phyloP scores from a whole-genome alignment of 2,888 invertebrate species.

The Tetragonula carbonaria region DNA sequence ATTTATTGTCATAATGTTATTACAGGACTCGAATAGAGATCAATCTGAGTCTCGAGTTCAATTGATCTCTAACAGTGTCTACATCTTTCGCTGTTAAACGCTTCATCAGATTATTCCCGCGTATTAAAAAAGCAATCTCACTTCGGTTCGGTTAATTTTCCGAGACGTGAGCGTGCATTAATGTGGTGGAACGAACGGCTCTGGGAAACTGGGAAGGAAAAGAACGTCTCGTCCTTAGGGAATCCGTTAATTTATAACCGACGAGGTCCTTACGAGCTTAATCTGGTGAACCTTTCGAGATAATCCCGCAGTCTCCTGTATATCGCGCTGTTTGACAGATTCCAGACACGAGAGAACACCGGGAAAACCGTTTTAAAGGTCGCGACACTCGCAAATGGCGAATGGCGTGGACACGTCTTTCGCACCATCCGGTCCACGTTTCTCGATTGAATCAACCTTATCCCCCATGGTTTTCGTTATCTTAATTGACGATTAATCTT shows the following conservation, averaged over 20 bases:
- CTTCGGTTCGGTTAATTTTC: not conserved
- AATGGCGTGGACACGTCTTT: slow-evolving; percentile 1
- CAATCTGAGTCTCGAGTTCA: too few relatives aligned
- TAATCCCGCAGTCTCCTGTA: slow-evolving; percentile 1
- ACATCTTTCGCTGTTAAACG: not conserved
- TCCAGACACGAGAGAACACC: not conserved
- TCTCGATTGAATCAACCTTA: slow-evolving; percentile 9
- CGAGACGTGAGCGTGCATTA: not conserved
- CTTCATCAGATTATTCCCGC: not conserved
- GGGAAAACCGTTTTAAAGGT: not conserved
- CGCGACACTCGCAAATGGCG: not conserved
- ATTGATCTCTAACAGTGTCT: too few relatives aligned
- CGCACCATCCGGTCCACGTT: not conserved
- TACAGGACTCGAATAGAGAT: too few relatives aligned
- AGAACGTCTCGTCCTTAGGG: not conserved
- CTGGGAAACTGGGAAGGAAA: not conserved
- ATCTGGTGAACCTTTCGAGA: slow-evolving; percentile 13
- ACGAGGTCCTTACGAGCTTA: slow-evolving; percentile 2
- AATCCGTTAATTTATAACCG: slow-evolving; percentile 23
- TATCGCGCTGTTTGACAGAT: slow-evolving; percentile 18
- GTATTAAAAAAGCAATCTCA: not conserved
- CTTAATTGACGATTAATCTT: slow-evolving; percentile 27
- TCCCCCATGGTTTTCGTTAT: not conserved
- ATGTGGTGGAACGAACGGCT: not conserved
- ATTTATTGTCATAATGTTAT: too few relatives aligned